These are phyloP conservation scores for Chaetodon trifascialis DNA, from an alignment of 2,113 vertebrate genomes.

Conservation along the genomic window DNA sequence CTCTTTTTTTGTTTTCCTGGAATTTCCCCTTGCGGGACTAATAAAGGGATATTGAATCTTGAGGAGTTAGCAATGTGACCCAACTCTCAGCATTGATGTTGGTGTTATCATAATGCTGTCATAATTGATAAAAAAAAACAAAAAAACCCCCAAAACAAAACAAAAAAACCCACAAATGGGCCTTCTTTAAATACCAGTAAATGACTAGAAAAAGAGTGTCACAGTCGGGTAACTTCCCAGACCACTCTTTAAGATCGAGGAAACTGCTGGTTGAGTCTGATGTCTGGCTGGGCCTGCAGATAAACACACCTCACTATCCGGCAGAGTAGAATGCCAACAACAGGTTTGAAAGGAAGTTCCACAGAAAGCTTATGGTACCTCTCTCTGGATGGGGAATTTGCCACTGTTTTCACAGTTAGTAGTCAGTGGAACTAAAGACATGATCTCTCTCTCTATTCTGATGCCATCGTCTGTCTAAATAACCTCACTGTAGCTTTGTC, in stretches of 20 bases:
- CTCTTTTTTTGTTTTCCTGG: too few species aligned
- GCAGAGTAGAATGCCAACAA: neutral
- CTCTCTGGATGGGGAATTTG: neutral
- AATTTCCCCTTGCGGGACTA: too few species aligned
- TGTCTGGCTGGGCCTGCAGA: too few species aligned
- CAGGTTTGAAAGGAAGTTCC: neutral
- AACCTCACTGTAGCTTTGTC: neutral
- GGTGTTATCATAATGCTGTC: too few species aligned
- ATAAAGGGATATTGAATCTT: too few species aligned
- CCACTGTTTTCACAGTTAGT: neutral
- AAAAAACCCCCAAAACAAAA: too few species aligned
- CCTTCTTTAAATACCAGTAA: neutral
- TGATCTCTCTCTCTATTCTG: neutral
- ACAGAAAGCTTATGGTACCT: neutral
- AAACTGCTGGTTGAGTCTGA: neutral
- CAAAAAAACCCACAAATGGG: too few species aligned
- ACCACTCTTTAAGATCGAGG: neutral
- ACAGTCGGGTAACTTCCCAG: neutral
- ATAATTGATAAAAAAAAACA: too few species aligned
- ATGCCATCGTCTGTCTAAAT: neutral
- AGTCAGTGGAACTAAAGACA: neutral
- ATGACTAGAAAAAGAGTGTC: neutral
- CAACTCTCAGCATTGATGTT: too few species aligned
- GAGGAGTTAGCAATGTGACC: too few species aligned
- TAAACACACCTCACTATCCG: too few species aligned